phyloP scores from a whole-genome alignment of 2,113 vertebrate species.

The Cavia aperea region DNA sequence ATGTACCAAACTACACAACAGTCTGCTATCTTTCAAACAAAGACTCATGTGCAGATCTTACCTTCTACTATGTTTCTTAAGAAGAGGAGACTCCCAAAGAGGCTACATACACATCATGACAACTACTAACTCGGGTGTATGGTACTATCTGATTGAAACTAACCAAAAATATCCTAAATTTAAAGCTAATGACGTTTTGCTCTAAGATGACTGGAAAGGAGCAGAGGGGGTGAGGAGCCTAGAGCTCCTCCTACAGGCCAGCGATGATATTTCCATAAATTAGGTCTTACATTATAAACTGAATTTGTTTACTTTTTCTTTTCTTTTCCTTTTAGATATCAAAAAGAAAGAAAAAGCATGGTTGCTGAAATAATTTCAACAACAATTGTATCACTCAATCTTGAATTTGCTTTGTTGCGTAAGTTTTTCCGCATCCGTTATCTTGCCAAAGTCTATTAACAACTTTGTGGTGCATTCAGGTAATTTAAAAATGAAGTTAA shows the following conservation, averaged over 20 bases:
- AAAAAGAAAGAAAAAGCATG: not conserved
- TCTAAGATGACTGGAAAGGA: not conserved
- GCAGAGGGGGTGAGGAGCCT: not conserved
- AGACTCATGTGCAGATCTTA: not conserved
- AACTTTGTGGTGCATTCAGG: not conserved
- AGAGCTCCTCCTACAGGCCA: slow-evolving; percentile 44
- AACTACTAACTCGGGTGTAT: not conserved
- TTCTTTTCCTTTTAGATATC: not conserved
- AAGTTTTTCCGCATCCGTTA: not conserved
- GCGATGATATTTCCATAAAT: not conserved
- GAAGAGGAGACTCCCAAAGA: not conserved
- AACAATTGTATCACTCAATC: not conserved
- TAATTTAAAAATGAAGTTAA: not conserved
- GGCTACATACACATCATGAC: not conserved
- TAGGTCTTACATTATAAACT: not conserved
- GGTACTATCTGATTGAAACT: not conserved
- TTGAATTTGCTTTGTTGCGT: not conserved
- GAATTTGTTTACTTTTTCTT: not conserved
- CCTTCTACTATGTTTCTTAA: not conserved
- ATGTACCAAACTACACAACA: not conserved
- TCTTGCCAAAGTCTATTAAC: not conserved
- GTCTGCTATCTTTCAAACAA: not conserved
- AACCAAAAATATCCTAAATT: not conserved
- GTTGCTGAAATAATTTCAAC: not conserved
- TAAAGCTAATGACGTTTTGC: not conserved